Evolutionary conservation across 2,797 vertebrate genomes (phyloP).

Genomic region (Poecilia velifera): DNA sequence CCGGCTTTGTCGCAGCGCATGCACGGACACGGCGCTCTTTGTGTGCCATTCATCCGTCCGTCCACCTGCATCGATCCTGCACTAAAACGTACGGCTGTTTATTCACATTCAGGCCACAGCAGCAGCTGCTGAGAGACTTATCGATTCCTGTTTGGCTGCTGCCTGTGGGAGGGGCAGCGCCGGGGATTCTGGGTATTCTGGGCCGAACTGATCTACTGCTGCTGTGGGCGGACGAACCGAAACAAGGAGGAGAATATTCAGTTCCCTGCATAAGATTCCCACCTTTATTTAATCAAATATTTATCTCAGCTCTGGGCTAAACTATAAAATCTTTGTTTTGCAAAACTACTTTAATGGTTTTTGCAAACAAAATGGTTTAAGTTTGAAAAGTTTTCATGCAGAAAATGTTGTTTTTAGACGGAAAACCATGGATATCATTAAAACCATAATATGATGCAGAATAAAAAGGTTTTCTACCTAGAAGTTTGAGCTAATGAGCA

Average conservation of each 20-base stretch:
- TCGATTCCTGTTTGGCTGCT: conserved; percentile 62
- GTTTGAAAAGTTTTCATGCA: neutral
- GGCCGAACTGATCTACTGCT: conserved; percentile 4
- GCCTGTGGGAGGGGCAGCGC: conserved; percentile 29
- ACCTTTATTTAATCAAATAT: neutral
- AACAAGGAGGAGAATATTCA: neutral
- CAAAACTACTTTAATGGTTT: neutral
- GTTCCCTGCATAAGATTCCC: neutral
- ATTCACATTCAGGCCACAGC: conserved; percentile 77
- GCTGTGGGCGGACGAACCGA: neutral
- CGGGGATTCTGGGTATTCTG: neutral
- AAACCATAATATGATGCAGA: neutral
- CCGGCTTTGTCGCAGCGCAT: conserved; percentile 10
- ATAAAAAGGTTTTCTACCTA: conserved; percentile 14
- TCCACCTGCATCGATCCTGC: conserved; percentile 72
- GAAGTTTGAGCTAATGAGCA: conserved; percentile 38
- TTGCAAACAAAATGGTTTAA: neutral
- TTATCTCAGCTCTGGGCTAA: neutral
- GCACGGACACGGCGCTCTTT: conserved; percentile 46
- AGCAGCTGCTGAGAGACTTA: conserved; percentile 67
- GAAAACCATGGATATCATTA: neutral
- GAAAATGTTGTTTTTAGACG: neutral
- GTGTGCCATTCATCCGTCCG: conserved; percentile 74
- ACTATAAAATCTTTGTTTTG: neutral
- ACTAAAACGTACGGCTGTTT: conserved; percentile 78